A percentile compares a stretch with the other conserved stretches of the same genome.
Conservation (phyloP, 2,888 invertebrate species). For the Spicauda simplicius region DNA sequence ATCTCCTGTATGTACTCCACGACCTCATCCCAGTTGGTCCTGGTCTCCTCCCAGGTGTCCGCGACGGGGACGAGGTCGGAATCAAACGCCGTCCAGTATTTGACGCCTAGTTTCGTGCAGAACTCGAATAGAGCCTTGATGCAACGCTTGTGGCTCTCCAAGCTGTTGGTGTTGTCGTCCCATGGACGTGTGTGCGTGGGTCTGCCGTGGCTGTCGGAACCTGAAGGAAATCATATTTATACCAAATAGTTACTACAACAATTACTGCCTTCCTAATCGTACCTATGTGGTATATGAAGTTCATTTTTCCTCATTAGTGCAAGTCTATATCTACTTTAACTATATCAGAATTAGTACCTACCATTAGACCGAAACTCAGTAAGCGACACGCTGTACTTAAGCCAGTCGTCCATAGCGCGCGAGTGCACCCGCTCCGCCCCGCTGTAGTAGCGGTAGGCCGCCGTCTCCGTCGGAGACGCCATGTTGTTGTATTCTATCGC, state of each 20-base stretch:
- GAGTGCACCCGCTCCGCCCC: conserved; percentile 83
- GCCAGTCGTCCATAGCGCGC: conserved; percentile 87
- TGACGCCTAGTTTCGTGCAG: conserved; percentile 85
- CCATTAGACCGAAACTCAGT: conserved; percentile 69
- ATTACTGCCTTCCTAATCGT: too few species aligned
- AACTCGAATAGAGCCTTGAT: conserved; percentile 87
- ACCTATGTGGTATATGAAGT: too few species aligned
- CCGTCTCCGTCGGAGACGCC: conserved; percentile 76
- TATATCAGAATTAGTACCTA: too few species aligned
- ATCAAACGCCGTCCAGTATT: conserved; percentile 87
- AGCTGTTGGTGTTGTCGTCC: conserved; percentile 83
- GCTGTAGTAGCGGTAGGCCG: conserved; percentile 85
- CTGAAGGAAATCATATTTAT: conserved; percentile 44
- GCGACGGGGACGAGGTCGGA: conserved; percentile 85
- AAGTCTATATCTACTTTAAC: too few species aligned
- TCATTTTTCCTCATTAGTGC: too few species aligned
- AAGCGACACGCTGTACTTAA: conserved; percentile 85
- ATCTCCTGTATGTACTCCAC: conserved; percentile 83
- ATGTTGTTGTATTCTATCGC: conserved; percentile 83
- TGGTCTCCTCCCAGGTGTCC: conserved; percentile 82
- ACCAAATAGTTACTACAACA: too few species aligned
- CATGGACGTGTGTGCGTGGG: conserved; percentile 74
- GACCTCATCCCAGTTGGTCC: conserved; percentile 84
- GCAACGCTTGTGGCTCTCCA: conserved; percentile 85
- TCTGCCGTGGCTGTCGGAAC: conserved; percentile 71